These are phyloP conservation scores for Nasonia giraulti DNA, from an alignment of 1,140 invertebrate species.

Conservation along the genomic window DNA sequence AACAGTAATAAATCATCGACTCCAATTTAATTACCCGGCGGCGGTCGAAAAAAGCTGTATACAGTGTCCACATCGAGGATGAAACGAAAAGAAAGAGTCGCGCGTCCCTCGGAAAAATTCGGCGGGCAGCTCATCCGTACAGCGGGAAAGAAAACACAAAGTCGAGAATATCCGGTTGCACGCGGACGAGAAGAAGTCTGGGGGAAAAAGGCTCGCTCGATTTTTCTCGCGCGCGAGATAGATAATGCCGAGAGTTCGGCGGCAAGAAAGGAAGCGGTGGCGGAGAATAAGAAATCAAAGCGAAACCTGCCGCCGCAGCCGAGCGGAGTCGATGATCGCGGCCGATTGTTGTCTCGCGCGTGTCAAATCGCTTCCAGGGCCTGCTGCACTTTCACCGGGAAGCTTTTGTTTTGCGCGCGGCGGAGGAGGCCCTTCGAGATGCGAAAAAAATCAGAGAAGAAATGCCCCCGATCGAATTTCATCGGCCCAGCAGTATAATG, in stretches of 20 bases:
- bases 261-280: slow-evolving; percentile 26
- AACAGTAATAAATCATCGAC: slow-evolving; percentile 6
- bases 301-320: slow-evolving; percentile 19
- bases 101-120: background rate
- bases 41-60: background rate
- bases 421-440: no score
- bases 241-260: slow-evolving; percentile 8
- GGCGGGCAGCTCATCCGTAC: background rate
- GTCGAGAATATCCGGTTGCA: background rate
- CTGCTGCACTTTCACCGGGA: slow-evolving; percentile 24
- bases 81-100: background rate
- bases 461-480: background rate
- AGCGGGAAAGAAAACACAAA: background rate
- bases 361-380: slow-evolving; percentile 30
- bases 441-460: background rate
- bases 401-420: background rate
- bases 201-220: slow-evolving; percentile 7
- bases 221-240: background rate
- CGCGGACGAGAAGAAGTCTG: background rate
- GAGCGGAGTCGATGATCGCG: slow-evolving; percentile 36
- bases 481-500: background rate
- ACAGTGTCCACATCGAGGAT: background rate
- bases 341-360: slow-evolving; percentile 47
- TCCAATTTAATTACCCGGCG: background rate
- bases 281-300: slow-evolving; percentile 38